Conservation (phyloP, 64 coral and sea anemone genomes). For the Montipora capricornis region DNA sequence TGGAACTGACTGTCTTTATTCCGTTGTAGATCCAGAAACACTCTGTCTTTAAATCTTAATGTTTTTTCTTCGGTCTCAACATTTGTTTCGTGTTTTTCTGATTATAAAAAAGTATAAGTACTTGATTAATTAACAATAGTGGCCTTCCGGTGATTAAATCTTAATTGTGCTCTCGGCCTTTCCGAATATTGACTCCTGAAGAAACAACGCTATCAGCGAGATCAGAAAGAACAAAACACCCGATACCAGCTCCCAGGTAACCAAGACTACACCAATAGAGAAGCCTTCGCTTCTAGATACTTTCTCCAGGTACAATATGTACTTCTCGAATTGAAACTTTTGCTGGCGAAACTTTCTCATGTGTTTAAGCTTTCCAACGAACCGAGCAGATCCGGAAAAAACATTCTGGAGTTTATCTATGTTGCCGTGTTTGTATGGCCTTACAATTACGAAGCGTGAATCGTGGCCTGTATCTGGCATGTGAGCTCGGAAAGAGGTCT, state of each 20-base stretch:
- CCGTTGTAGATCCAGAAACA: no score
- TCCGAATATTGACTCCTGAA: constrained; percentile 91
- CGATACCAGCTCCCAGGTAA: constrained; percentile 86
- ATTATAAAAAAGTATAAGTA: no score
- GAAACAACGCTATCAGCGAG: constrained; percentile 79
- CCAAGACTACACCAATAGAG: constrained; percentile 65
- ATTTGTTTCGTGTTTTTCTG: no score
- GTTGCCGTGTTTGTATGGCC: background rate
- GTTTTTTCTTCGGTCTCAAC: no score
- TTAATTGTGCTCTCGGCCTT: constrained; percentile 44
- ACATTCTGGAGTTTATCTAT: constrained; percentile 19
- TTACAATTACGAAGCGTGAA: constrained; percentile 1
- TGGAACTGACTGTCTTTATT: no score
- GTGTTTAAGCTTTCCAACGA: constrained; percentile 59
- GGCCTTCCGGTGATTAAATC: background rate
- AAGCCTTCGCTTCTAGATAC: constrained; percentile 74
- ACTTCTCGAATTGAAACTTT: constrained; percentile 84
- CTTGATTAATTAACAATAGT: background rate
- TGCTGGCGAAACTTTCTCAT: constrained; percentile 12
- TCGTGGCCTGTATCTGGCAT: constrained; percentile 18
- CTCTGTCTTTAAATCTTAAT: no score
- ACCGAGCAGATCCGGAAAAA: constrained; percentile 41
- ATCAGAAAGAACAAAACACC: constrained; percentile 78
- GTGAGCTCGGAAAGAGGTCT: background rate
- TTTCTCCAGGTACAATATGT: constrained; percentile 73